phyloP scores from a whole-genome alignment of 2,113 vertebrate species.

The Seriola dumerili region DNA sequence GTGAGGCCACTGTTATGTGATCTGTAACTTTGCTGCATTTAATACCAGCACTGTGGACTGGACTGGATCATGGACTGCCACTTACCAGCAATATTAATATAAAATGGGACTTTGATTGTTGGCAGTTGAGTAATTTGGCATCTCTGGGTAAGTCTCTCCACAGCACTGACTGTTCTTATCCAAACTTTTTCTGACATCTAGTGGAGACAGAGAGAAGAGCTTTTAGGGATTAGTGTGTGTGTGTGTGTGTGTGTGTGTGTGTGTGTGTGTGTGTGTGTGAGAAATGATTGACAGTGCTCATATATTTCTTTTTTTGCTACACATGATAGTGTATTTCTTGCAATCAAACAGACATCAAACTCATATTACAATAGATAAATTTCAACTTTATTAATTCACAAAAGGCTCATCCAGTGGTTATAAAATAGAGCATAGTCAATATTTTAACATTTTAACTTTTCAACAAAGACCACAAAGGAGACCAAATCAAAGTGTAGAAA shows the following conservation, averaged over 20 bases:
- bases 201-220: conserved; percentile 26
- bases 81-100: too few relatives aligned
- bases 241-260: too few relatives aligned
- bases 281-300: background rate
- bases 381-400: conserved; percentile 72
- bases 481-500: conserved; percentile 17
- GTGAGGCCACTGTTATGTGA: background rate
- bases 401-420: conserved; percentile 68
- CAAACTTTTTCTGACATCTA: conserved; percentile 43
- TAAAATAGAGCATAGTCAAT: conserved; percentile 65
- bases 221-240: too few relatives aligned
- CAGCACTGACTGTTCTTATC: background rate
- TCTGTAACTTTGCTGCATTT: background rate
- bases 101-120: too few relatives aligned
- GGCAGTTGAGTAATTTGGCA: background rate
- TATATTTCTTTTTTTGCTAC: background rate
- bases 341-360: background rate
- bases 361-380: conserved; percentile 47
- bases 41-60: too few relatives aligned
- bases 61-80: too few relatives aligned
- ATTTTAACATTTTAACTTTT: conserved; percentile 54
- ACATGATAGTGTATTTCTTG: background rate
- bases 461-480: conserved; percentile 23
- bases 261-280: too few relatives aligned
- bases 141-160: background rate